Evolutionary conservation across 1,140 invertebrate genomes (phyloP).

Genomic region (Ceratina japonica): DNA sequence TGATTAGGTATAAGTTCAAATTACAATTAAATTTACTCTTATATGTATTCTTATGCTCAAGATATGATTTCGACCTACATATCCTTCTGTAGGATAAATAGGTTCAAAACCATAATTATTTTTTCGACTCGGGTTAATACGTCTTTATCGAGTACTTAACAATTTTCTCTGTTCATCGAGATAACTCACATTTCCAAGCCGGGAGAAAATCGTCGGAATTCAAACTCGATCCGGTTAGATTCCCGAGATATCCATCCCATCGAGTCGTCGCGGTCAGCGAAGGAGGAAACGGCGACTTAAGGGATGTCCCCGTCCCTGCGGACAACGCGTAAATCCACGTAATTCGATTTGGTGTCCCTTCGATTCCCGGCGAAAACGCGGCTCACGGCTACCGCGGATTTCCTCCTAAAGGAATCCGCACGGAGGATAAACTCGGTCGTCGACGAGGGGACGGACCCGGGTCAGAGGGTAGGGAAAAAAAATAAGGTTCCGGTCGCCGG

Average conservation of each 20-base stretch:
- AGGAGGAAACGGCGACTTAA: conserved; percentile 1
- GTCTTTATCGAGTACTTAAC: too few species aligned
- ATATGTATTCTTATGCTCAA: too few species aligned
- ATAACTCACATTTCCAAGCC: too few species aligned
- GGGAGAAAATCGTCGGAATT: too few species aligned
- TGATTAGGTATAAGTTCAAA: too few species aligned
- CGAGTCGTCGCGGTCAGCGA: conserved; percentile 2
- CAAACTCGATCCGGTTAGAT: not conserved
- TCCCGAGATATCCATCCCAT: not conserved
- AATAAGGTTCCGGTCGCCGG: conserved; percentile 64
- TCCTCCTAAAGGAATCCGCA: conserved; percentile 65
- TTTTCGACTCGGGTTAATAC: too few species aligned
- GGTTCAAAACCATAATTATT: too few species aligned
- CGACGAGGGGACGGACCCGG: conserved; percentile 45
- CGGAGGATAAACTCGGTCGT: conserved; percentile 63
- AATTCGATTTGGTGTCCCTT: conserved; percentile 72
- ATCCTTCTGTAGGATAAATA: too few species aligned
- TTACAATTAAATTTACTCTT: too few species aligned
- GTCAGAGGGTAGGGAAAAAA: conserved; percentile 49
- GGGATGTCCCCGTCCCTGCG: not conserved
- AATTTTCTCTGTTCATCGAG: too few species aligned
- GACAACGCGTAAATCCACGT: conserved; percentile 52
- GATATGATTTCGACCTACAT: too few species aligned
- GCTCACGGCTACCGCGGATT: conserved; percentile 53
- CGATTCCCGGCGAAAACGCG: conserved; percentile 64